Evolutionary conservation across 2,113 vertebrate genomes (phyloP).

Genomic region (Meleagris gallopavo): DNA sequence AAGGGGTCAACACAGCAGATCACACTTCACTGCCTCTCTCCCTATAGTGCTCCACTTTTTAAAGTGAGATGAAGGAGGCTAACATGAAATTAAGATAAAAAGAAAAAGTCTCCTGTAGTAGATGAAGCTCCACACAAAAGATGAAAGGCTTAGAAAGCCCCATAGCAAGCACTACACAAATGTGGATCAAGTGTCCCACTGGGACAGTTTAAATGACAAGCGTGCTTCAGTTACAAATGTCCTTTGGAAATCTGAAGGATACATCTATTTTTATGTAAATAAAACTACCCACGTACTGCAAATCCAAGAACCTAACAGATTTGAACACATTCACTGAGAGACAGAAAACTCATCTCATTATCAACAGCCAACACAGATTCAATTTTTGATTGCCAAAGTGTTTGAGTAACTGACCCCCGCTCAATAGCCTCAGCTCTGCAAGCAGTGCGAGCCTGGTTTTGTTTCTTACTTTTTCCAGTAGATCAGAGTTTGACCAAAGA

Average conservation of each 20-base stretch:
- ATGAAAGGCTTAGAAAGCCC: neutral
- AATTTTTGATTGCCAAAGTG: neutral
- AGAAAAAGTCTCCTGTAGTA: neutral
- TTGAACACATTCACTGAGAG: neutral
- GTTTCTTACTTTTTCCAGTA: slow-evolving; percentile 15
- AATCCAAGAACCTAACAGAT: neutral
- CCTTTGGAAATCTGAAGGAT: neutral
- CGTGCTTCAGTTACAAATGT: neutral
- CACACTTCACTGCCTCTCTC: neutral
- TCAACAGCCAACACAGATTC: neutral
- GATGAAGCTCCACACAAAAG: neutral
- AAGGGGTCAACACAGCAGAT: neutral
- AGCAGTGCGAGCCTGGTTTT: neutral
- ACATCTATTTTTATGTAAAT: neutral
- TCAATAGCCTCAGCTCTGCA: slow-evolving; percentile 41
- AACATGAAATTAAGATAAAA: neutral
- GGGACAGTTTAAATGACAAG: neutral
- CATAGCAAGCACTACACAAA: accelerated
- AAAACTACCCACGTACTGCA: neutral
- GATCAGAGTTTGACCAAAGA: neutral
- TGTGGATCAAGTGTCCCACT: neutral
- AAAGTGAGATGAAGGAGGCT: neutral
- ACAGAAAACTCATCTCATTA: neutral
- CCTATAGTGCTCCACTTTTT: neutral
- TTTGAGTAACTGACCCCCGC: neutral